These are phyloP conservation scores for Rhabdophis nuchalis DNA, from an alignment of 2,797 vertebrate genomes.

Conservation along the genomic window DNA sequence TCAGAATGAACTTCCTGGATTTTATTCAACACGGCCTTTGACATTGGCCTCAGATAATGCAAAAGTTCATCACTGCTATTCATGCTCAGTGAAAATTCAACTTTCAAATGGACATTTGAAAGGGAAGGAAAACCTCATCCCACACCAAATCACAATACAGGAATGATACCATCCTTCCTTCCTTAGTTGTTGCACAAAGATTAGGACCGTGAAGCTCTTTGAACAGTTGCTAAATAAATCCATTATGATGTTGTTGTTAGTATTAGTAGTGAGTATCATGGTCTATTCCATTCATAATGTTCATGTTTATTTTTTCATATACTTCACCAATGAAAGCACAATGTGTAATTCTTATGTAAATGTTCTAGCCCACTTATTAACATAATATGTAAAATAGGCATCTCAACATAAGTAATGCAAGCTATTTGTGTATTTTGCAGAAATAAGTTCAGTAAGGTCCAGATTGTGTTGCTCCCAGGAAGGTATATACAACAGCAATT, in stretches of 20 bases:
- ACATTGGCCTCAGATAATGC: background rate
- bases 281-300: background rate
- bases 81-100: background rate
- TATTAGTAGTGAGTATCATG: background rate
- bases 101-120: background rate
- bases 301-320: background rate
- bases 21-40: background rate
- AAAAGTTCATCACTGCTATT: background rate
- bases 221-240: background rate
- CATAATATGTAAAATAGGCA: background rate
- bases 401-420: background rate
- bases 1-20: background rate
- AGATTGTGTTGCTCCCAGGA: background rate
- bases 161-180: background rate
- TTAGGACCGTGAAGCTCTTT: background rate
- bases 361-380: background rate
- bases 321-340: background rate
- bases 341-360: background rate
- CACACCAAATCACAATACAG: background rate
- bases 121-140: background rate
- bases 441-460: background rate
- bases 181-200: background rate
- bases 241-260: background rate
- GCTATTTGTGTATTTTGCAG: background rate
- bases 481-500: background rate